These are phyloP conservation scores for Drosophila sechellia DNA, from an alignment of 1,140 invertebrate genomes.

Conservation along the genomic window DNA sequence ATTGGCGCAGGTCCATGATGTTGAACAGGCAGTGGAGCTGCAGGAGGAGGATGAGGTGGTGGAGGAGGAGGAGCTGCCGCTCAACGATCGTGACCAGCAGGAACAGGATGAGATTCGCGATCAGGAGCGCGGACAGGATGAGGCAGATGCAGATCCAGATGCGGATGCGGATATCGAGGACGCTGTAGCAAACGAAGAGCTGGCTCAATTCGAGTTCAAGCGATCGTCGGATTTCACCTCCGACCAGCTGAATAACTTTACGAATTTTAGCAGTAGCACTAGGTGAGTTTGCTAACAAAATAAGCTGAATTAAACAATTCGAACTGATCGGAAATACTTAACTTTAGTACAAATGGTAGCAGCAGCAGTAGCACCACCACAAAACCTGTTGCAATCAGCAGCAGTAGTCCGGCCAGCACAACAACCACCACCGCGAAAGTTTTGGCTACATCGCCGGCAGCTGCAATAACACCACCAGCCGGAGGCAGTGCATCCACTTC, in stretches of 20 bases:
- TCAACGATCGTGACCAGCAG: not conserved
- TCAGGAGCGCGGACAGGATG: slow-evolving; percentile 4
- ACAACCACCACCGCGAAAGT: slow-evolving; percentile 8
- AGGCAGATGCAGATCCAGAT: not conserved
- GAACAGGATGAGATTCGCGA: slow-evolving; percentile 11
- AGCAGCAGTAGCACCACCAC: slow-evolving; percentile 26
- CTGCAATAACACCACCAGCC: slow-evolving; percentile 2
- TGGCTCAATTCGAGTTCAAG: slow-evolving; percentile 67
- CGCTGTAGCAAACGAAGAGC: slow-evolving; percentile 10
- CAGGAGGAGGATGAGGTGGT: slow-evolving; percentile 4
- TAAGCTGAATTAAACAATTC: not conserved
- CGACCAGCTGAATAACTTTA: slow-evolving; percentile 69
- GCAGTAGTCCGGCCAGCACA: slow-evolving; percentile 14
- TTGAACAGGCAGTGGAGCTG: not conserved
- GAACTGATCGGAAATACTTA: not conserved
- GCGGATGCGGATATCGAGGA: slow-evolving; percentile 13
- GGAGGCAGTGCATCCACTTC: slow-evolving; percentile 4
- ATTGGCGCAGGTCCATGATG: slow-evolving; percentile 12
- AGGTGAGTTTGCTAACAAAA: slow-evolving; percentile 33
- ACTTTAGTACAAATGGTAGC: slow-evolving; percentile 64
- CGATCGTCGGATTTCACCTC: slow-evolving; percentile 64
- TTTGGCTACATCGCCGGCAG: not conserved
- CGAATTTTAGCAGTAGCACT: slow-evolving; percentile 65
- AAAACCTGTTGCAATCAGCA: slow-evolving; percentile 27
- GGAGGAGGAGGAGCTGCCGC: slow-evolving; percentile 2